A percentile compares a stretch with the other conserved stretches of the same genome.
phyloP scores from a whole-genome alignment of 2,113 vertebrate genomes.

The Gallinago paraguaiae region DNA sequence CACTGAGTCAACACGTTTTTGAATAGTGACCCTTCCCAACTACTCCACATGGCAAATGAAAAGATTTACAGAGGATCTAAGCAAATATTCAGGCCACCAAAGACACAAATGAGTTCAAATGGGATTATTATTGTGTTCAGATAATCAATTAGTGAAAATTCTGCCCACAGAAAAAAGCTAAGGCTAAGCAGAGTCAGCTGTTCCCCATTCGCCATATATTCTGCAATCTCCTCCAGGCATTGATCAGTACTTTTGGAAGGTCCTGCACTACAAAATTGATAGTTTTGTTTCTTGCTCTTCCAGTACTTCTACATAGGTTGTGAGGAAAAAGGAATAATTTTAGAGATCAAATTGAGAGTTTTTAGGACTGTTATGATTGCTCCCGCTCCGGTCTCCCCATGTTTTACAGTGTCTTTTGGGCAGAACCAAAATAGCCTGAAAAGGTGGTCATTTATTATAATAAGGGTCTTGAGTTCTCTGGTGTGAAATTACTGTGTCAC shows the following conservation, averaged over 20 bases:
- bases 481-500: constrained; percentile 24
- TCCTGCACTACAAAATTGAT: neutral
- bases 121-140: neutral
- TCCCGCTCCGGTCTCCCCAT: neutral
- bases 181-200: neutral
- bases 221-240: neutral
- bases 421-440: constrained; percentile 16
- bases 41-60: neutral
- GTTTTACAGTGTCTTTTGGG: neutral
- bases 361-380: neutral
- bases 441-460: neutral
- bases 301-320: neutral
- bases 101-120: neutral
- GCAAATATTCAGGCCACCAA: neutral
- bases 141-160: neutral
- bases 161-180: neutral
- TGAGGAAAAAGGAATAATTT: neutral
- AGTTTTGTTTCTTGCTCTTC: neutral
- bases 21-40: neutral
- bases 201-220: neutral
- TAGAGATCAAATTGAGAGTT: neutral
- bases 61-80: neutral
- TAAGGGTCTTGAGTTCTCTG: neutral
- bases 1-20: neutral
- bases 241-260: neutral